Evolutionary conservation across 1,140 invertebrate genomes (phyloP).

Genomic region (Drosophila kikkawai): DNA sequence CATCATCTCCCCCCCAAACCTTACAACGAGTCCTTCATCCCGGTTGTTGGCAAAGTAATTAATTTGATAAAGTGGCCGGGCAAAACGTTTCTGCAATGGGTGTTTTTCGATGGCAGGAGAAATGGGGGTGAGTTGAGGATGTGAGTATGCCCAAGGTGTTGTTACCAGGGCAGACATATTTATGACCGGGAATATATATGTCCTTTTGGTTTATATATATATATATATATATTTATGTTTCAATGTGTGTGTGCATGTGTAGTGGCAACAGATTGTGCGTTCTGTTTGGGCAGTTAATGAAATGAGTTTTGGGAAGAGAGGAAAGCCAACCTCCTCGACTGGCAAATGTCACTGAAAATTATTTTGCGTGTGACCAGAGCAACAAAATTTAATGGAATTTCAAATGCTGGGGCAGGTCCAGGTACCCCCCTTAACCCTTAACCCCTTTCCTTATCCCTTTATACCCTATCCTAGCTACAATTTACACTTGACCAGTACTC

Average conservation of each 20-base stretch:
- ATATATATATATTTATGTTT: too few relatives aligned
- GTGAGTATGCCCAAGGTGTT: constrained; percentile 9
- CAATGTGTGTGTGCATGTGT: not conserved
- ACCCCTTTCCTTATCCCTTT: not conserved
- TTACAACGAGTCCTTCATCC: constrained; percentile 17
- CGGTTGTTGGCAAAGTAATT: constrained; percentile 78
- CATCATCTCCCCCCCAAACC: not conserved
- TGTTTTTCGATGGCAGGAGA: not conserved
- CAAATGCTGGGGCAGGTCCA: constrained; percentile 46
- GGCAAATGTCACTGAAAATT: constrained; percentile 51
- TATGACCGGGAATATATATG: constrained; percentile 62
- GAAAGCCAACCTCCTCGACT: constrained; percentile 5
- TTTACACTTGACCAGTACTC: constrained; percentile 67
- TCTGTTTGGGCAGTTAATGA: constrained; percentile 73
- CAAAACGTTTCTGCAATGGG: constrained; percentile 38
- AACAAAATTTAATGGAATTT: constrained; percentile 81
- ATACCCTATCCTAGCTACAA: constrained; percentile 27
- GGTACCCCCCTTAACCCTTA: not conserved
- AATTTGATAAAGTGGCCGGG: constrained; percentile 78
- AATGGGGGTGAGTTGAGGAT: not conserved
- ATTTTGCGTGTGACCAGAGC: constrained; percentile 65
- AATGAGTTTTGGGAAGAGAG: constrained; percentile 52
- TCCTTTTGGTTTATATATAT: constrained; percentile 2
- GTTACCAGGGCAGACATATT: constrained; percentile 66
- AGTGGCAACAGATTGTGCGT: constrained; percentile 75